Base-by-base conservation (phyloP, 2,888 invertebrate species). In the Fabriciana adippe region DNA sequence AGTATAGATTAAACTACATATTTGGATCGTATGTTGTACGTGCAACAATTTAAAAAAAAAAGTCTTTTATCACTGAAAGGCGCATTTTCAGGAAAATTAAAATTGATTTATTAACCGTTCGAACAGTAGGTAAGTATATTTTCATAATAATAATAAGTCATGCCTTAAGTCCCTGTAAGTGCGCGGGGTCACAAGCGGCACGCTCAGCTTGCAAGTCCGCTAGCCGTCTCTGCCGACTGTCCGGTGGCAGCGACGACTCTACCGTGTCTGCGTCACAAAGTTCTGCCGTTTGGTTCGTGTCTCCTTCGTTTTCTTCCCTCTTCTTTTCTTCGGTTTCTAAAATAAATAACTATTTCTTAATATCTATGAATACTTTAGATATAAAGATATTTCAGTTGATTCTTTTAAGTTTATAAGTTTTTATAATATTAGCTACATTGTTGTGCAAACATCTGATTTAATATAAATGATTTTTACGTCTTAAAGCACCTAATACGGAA, bases 161-260 rank as follows among this genome's bases (percentile, higher is more conserved):
- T 31, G 85, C 88, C 84, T 92, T 97, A 67, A 97, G 91, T 75
- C 95, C 95, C 79, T 95, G 96, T 69, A 97, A 89, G 74, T 96
- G 95, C 71, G 96, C 95, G 0, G 96, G 95, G 79, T 96, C 96
- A 82, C 97, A 97, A 73, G 96, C 96, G 14, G 96, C 96, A 74
- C 96, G 82, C 94, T 96, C 79, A 92, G 94, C 92, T 94, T 96
- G 95, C 74, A 96, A 81, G 79, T 96, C 95, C 15, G 94, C 93
- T 59, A 95, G 93, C 74, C 94, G 93, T 81, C 94, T 94, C 79
- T 95, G 95, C 62, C 95, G 94, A 74, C 94, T 94, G 83, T 95
- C 94, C 0, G 94, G 93, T 4, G 96, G 96, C 61, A 95, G 83
- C 0, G 95, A 94, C 0, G 96, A 95, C 82, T 96, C 96, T 11